Conservation (phyloP, 2,113 vertebrate genomes). For the Heterotis niloticus region DNA sequence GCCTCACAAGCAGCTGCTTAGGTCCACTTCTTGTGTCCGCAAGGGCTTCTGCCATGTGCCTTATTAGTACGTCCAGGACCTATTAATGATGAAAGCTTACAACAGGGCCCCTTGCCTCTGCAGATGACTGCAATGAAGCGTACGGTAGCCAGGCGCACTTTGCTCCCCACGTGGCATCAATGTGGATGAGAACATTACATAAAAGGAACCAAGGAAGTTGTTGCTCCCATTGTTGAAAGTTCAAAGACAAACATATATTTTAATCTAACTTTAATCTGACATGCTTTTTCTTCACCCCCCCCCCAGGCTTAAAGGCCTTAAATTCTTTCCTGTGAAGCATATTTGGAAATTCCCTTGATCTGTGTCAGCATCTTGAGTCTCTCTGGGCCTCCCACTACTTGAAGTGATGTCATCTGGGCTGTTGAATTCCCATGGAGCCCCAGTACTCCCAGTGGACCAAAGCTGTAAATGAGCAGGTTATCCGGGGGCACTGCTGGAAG, state of each 20-base stretch:
- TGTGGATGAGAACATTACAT: neutral
- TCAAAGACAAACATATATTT: slow-evolving; percentile 16
- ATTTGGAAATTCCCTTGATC: slow-evolving; percentile 36
- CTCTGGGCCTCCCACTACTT: neutral
- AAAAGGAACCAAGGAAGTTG: neutral
- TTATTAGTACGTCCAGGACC: neutral
- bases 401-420: neutral
- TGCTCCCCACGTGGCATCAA: neutral
- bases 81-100: neutral
- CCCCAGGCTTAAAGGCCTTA: slow-evolving; percentile 19
- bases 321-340: slow-evolving; percentile 33
- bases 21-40: neutral
- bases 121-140: neutral
- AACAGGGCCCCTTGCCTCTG: neutral
- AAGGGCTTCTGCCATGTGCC: neutral
- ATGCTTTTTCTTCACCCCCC: slow-evolving; percentile 7
- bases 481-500: too few species aligned
- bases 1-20: neutral
- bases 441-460: neutral
- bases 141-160: neutral
- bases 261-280: slow-evolving; percentile 1
- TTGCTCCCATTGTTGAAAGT: neutral
- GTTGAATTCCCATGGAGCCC: neutral
- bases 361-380: neutral
- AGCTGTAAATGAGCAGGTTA: too few species aligned